These are phyloP conservation scores for Drosophila hamatofila DNA, from an alignment of 2,888 invertebrate species.

Conservation along the genomic window DNA sequence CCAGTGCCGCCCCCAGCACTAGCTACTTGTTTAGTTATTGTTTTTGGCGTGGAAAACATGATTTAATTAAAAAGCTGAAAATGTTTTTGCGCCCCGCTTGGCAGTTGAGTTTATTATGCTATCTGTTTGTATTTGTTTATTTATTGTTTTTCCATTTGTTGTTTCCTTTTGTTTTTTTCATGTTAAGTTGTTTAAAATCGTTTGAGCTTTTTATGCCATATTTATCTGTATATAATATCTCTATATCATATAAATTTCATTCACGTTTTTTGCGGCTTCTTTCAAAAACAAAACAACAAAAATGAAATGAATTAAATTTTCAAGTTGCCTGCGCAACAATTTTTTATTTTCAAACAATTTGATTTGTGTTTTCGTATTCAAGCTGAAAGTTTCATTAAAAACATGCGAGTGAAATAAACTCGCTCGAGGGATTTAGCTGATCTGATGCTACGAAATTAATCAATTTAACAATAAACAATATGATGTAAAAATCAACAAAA, in stretches of 20 bases:
- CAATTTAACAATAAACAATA: background rate
- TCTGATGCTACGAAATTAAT: background rate
- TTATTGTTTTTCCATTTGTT: constrained; percentile 17
- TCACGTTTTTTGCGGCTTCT: constrained; percentile 16
- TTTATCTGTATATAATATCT: constrained; percentile 17
- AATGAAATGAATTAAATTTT: constrained; percentile 17
- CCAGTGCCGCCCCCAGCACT: accelerated
- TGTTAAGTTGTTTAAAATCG: constrained; percentile 7
- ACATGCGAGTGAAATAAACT: background rate
- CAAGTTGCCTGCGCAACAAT: constrained; percentile 18
- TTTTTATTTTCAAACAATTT: constrained; percentile 11
- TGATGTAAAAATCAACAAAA: background rate
- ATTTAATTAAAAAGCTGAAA: constrained; percentile 73
- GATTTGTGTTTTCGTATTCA: background rate
- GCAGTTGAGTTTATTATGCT: constrained; percentile 55
- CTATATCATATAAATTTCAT: constrained; percentile 28
- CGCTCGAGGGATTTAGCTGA: constrained; percentile 3
- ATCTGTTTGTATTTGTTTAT: constrained; percentile 30
- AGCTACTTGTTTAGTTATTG: constrained; percentile 6
- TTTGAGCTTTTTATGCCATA: constrained; percentile 13
- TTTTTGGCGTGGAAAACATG: constrained; percentile 55
- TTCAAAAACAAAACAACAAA: background rate
- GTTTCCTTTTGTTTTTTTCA: constrained; percentile 6
- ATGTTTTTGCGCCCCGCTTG: constrained; percentile 44
- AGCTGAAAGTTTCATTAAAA: constrained; percentile 13